Percentiles rank a stretch among this genome's conserved stretches.
phyloP scores from a whole-genome alignment of 37 sponge, comb jelly and placozoan species.

The Tethya wilhelma region DNA sequence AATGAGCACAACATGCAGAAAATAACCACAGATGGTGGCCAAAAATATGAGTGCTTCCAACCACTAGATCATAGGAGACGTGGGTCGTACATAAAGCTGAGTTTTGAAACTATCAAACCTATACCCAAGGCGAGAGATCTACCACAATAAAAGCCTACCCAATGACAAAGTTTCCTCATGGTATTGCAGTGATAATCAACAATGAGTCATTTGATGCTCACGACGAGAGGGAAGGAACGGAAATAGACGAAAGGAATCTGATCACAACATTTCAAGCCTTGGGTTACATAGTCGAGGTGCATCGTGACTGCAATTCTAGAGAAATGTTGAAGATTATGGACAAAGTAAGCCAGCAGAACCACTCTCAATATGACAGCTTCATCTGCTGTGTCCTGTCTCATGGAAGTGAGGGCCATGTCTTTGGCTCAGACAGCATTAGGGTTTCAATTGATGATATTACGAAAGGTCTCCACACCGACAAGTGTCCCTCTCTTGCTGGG shows the following conservation, averaged over 20 bases:
- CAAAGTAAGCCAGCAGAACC: slow-evolving; percentile 30
- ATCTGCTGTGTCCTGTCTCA: slow-evolving; percentile 90
- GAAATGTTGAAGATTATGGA: slow-evolving; percentile 48
- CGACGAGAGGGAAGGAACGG: slow-evolving; percentile 13
- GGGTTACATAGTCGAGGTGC: slow-evolving; percentile 52
- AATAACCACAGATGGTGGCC: too few relatives aligned
- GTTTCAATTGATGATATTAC: slow-evolving; percentile 39
- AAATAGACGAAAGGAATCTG: slow-evolving; percentile 46
- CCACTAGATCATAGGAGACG: too few relatives aligned
- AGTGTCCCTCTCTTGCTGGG: slow-evolving; percentile 37
- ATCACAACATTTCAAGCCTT: slow-evolving; percentile 36
- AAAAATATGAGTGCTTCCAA: too few relatives aligned
- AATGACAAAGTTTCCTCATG: too few relatives aligned
- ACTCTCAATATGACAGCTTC: slow-evolving; percentile 74
- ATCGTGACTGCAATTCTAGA: slow-evolving; percentile 10
- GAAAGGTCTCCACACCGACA: slow-evolving; percentile 22
- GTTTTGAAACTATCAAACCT: too few relatives aligned
- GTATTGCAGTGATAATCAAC: too few relatives aligned
- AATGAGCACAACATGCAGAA: too few relatives aligned
- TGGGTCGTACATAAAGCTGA: too few relatives aligned
- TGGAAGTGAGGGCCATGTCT: slow-evolving; percentile 66
- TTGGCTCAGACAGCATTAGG: slow-evolving; percentile 72
- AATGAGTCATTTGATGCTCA: slow-evolving; percentile 59
- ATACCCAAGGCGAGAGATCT: too few relatives aligned
- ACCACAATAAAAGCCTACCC: too few relatives aligned